A percentile compares a stretch with the other conserved stretches of the same genome.
Conservation (phyloP, 2,113 vertebrate species). For the Eleginops maclovinus region DNA sequence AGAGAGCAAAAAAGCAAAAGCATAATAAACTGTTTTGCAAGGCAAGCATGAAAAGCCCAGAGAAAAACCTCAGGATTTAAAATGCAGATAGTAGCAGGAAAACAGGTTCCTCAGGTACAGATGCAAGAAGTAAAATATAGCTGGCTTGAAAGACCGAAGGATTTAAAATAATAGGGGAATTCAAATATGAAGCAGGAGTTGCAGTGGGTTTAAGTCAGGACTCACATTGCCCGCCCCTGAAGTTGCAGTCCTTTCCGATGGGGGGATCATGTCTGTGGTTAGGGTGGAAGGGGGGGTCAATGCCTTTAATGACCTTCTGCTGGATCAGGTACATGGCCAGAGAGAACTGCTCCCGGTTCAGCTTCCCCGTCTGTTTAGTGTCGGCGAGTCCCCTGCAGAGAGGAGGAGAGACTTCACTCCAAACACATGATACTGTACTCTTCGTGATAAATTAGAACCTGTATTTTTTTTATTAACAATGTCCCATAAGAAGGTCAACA, state of each 20-base stretch:
- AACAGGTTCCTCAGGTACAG: not conserved
- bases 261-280: slow-evolving; percentile 94
- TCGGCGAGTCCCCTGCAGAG: slow-evolving; percentile 92
- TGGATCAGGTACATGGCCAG: slow-evolving; percentile 98
- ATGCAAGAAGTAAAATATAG: not conserved
- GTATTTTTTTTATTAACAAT: too few species aligned
- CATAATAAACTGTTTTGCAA: slow-evolving; percentile 22
- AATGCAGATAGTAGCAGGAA: slow-evolving; percentile 1
- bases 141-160: not conserved
- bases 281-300: slow-evolving; percentile 93
- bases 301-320: slow-evolving; percentile 92
- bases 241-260: slow-evolving; percentile 86
- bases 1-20: slow-evolving; percentile 35
- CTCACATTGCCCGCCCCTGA: slow-evolving; percentile 83
- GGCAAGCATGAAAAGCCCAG: slow-evolving; percentile 2
- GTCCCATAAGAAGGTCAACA: not conserved
- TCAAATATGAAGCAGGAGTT: slow-evolving; percentile 1
- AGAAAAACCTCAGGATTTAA: slow-evolving; percentile 2
- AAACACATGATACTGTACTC: not conserved
- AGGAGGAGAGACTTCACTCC: slow-evolving; percentile 1
- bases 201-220: slow-evolving; percentile 25
- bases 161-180: not conserved
- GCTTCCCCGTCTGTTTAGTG: slow-evolving; percentile 91
- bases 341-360: slow-evolving; percentile 95
- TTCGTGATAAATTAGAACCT: not conserved